Base-by-base conservation (phyloP, 2,888 invertebrate genomes). In the Drosophila cognata region DNA sequence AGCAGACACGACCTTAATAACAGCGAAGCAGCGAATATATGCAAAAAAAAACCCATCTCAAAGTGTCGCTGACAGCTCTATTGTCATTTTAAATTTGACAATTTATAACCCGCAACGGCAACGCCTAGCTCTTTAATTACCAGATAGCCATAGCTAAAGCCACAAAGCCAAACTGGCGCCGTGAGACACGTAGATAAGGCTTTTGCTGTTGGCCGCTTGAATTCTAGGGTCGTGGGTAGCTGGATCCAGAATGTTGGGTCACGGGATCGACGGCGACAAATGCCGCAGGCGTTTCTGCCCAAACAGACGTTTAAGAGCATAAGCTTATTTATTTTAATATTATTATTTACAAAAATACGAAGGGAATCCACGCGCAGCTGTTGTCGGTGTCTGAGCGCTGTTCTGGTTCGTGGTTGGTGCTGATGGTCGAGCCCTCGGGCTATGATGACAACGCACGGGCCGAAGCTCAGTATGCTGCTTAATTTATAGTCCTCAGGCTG, bases 311-410 rank as follows among this genome's bases (percentile, higher is more conserved):
- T 84, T 84, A 84, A 84, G 79, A 71, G 80, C 88, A 75, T 71
- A 77, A 84, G 79, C 85, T 85, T 85, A 85, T 85, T 89, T 85
- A 85, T 89, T 89, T 82, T 87, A 85, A 84, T 82, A 85, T 87
- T 89, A 79, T 89, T 89, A 77, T 77, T 79, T 87, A 76, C 71
- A 80, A 81, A 82, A 83, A 75, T 87, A 82, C 80, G 74, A 80
- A 79, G 64, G 77, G 50, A 41, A 82, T 68, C 60, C 63, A 57
- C 56, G 31, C 63, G 58, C 62, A 75, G 58, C 62, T 74, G 74
- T 16, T 58, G 62, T 48, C 58, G 62, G 13, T 52, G 48, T 29
- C 56, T 41, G 56, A 13, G 33, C 25, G 59, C 36, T 41, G 46
- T 35, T 56, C 46, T 60, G 53, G 13, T 28, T 41, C 53, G 16